These are phyloP conservation scores for Argentina silus DNA, from an alignment of 2,797 vertebrate genomes.

Conservation along the genomic window DNA sequence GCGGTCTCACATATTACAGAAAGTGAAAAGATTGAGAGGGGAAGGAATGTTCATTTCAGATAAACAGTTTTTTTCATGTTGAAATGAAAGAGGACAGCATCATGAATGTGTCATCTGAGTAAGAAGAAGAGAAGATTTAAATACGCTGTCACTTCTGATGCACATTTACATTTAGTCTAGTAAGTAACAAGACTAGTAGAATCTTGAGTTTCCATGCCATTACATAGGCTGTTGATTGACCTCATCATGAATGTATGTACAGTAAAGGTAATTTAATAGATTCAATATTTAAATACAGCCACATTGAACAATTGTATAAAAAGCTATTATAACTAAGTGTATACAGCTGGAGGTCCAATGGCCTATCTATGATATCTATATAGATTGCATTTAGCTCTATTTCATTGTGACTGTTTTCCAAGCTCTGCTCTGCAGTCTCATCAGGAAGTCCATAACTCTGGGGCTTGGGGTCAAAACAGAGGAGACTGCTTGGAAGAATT, in stretches of 20 bases:
- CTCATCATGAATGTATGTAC: too few relatives aligned
- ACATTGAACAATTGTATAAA: too few relatives aligned
- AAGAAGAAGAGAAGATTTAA: too few relatives aligned
- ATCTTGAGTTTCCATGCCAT: too few relatives aligned
- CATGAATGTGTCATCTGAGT: not conserved
- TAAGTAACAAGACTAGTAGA: too few relatives aligned
- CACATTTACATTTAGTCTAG: too few relatives aligned
- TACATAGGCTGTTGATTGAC: too few relatives aligned
- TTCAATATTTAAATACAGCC: too few relatives aligned
- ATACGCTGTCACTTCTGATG: too few relatives aligned
- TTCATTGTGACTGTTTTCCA: slow-evolving; percentile 16
- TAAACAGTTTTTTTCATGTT: slow-evolving; percentile 7
- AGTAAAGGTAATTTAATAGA: too few relatives aligned
- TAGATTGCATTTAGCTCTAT: slow-evolving; percentile 13
- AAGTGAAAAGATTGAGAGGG: slow-evolving; percentile 3
- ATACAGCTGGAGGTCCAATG: too few relatives aligned
- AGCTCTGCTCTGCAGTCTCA: slow-evolving; percentile 29
- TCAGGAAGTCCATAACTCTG: slow-evolving; percentile 35
- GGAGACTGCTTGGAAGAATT: slow-evolving; percentile 25
- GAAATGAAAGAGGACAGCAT: slow-evolving; percentile 21
- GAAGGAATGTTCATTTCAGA: slow-evolving; percentile 5
- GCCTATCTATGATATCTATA: not conserved
- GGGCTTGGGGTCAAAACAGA: slow-evolving; percentile 29
- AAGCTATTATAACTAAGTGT: too few relatives aligned
- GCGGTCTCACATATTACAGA: not conserved